Conservation (phyloP, 2,888 invertebrate genomes). For the Andrena chrysosceles region DNA sequence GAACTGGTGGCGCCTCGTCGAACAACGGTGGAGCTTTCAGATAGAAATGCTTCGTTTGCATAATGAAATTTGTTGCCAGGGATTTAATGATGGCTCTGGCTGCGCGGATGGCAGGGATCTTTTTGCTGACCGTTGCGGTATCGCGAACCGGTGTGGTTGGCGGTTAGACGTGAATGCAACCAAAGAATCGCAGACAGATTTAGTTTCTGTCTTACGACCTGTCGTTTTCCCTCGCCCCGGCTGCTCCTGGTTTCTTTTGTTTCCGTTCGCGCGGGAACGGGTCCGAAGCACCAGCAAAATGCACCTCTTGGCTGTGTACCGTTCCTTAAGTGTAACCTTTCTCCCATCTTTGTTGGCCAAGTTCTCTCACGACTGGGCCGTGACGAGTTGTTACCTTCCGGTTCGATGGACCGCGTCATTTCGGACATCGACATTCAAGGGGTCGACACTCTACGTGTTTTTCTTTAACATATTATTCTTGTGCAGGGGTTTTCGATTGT, state of each 20-base stretch:
- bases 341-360: slow-evolving; percentile 49
- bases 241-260: slow-evolving; percentile 18
- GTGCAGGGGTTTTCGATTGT: not conserved
- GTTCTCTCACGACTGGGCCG: slow-evolving; percentile 60
- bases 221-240: slow-evolving; percentile 4
- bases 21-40: not conserved
- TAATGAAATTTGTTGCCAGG: slow-evolving; percentile 65
- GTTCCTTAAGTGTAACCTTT: slow-evolving; percentile 64
- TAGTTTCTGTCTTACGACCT: slow-evolving; percentile 66
- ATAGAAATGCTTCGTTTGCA: slow-evolving; percentile 49
- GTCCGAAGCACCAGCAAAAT: slow-evolving; percentile 30
- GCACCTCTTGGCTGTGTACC: slow-evolving; percentile 53
- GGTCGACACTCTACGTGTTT: not conserved
- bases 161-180: slow-evolving; percentile 58
- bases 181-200: slow-evolving; percentile 66
- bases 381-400: slow-evolving; percentile 44
- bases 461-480: not conserved
- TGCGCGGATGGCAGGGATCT: slow-evolving; percentile 19
- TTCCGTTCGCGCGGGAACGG: slow-evolving; percentile 41
- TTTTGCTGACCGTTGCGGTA: slow-evolving; percentile 59
- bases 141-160: slow-evolving; percentile 63
- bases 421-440: slow-evolving; percentile 28
- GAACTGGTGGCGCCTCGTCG: not conserved
- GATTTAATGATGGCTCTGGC: slow-evolving; percentile 49
- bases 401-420: slow-evolving; percentile 48